These are phyloP conservation scores for Agrotis clavis DNA, from an alignment of 2,888 invertebrate genomes.

Conservation along the genomic window DNA sequence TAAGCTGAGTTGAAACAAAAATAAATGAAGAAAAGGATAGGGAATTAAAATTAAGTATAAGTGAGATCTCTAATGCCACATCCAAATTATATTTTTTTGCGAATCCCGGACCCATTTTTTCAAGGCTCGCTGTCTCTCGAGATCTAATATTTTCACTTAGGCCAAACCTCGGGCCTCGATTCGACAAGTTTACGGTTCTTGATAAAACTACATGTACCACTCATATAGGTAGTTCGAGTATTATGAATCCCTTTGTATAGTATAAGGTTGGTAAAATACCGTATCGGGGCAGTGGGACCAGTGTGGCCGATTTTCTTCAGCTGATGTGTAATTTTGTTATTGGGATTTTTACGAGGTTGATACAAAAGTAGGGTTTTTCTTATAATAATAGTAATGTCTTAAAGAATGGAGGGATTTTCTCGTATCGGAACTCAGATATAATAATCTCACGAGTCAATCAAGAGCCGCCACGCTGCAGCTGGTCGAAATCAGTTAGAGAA, in stretches of 20 bases:
- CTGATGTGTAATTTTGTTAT: constrained; percentile 24
- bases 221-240: constrained; percentile 37
- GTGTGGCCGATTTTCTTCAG: constrained; percentile 25
- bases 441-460: too few relatives aligned
- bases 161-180: constrained; percentile 70
- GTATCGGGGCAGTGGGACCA: constrained; percentile 18
- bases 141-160: constrained; percentile 77
- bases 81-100: constrained; percentile 46
- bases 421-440: too few relatives aligned
- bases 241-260: constrained; percentile 54
- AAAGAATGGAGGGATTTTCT: too few relatives aligned
- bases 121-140: constrained; percentile 62
- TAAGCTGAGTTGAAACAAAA: too few relatives aligned
- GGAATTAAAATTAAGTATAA: not conserved
- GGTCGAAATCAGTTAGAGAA: too few relatives aligned
- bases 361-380: not conserved
- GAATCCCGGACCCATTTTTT: constrained; percentile 52
- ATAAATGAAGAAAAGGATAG: too few relatives aligned
- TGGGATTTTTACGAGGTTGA: constrained; percentile 4
- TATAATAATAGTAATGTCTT: too few relatives aligned
- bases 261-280: constrained; percentile 19
- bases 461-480: too few relatives aligned
- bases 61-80: constrained; percentile 11
- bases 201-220: constrained; percentile 64
- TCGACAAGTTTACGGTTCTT: constrained; percentile 72